Evolutionary conservation across 2,888 invertebrate genomes (phyloP), one percentile per base, ranked within the genome.

Genomic region (Anthophora plumipes): DNA sequence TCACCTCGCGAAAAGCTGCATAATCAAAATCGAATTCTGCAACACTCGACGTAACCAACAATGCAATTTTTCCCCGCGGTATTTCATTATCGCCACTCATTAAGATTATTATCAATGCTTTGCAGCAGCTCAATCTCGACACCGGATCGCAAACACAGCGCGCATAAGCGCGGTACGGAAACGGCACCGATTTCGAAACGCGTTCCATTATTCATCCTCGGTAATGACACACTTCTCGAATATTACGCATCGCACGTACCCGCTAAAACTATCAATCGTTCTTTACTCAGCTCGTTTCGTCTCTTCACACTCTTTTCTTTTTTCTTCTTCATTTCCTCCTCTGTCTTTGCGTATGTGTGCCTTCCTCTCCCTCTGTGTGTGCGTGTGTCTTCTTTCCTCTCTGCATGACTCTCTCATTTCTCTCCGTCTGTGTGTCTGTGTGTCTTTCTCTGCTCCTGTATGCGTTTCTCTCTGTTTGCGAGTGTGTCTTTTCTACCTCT

Each of bases 201-300:
- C 69, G 84, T 80, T 85, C 77, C 85, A 81, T 86, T 84, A 86
- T 86, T 84, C 84, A 86, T 86, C 60, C 71, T 11, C 66, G 67
- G 82, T 86, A 86, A 86, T 85, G 83, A 83, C 84, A 84, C 60
- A 81, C 80, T 77, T 79, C 46, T 12, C 59, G 79, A 71, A 82
- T 80, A 72, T 80, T 52, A 69, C 60, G 68, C 61, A 59, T 73
- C 11, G 46, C 66, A n/a, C 55, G 50, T 52, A 41, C 55, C 7
- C 61, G 61, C 37, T 64, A 75, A 75, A 75, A 75, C 74, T 74
- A 74, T 81, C 74, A 73, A 80, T 78, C 59, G 57, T 67, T 20
- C 31, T 25, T 11, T 43, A 70, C 60, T 57, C 60, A 59, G 63
- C 25, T 71, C 67, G 48, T 68, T 59, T 80, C 57, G 25, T n/a